Evolutionary conservation across 2,797 vertebrate species (phyloP), one percentile per base, ranked within the genome.

Genomic region (Phoxinus dragarum): DNA sequence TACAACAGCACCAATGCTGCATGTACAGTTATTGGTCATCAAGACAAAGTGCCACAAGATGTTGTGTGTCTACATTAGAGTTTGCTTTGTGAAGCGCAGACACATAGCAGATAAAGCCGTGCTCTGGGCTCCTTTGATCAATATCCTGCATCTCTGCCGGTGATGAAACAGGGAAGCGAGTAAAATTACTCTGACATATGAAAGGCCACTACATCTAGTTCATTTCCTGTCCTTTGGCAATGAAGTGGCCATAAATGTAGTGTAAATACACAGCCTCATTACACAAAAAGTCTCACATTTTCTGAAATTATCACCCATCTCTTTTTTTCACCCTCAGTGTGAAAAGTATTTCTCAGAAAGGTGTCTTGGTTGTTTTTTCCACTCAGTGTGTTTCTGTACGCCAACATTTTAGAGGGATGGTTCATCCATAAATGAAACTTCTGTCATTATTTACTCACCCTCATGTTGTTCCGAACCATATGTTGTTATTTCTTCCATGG

Each of bases 131-230:
- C 61, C 81, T 82, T 82, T 73, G 81, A 73, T 82, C 81, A 82
- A 61, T 82, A 74, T 82, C 81, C 73, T 68, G 61, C 44, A 49
- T 67, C 82, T 76, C 42, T 49, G 38, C 34, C 44, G 23, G 69
- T 73, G 52, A 73, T 82, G 54, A 74, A 82, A 82, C 69, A 34
- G 81, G 52, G 81, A 82, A 59, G 68, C 19, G 17, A 82, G 52
- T 81, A n/a, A 82, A 82, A 82, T 82, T 82, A 44, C 81, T 74
- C 52, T 16, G 69, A 74, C 81, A 76, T 84, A 84, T 40, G 82
- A 84, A 84, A 84, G 73, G 59, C 72, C 82, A 84, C 82, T 49
- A 67, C 61, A 84, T 68, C 59, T 84, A 38, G 56, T 52, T 84
- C 42, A 84, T 75, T 66, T 84, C 82, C 82, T 84, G 73, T 76